Percentiles rank a stretch among this genome's conserved stretches.
Conservation (phyloP, 2,888 invertebrate genomes). For the Nemoura dubitans region DNA sequence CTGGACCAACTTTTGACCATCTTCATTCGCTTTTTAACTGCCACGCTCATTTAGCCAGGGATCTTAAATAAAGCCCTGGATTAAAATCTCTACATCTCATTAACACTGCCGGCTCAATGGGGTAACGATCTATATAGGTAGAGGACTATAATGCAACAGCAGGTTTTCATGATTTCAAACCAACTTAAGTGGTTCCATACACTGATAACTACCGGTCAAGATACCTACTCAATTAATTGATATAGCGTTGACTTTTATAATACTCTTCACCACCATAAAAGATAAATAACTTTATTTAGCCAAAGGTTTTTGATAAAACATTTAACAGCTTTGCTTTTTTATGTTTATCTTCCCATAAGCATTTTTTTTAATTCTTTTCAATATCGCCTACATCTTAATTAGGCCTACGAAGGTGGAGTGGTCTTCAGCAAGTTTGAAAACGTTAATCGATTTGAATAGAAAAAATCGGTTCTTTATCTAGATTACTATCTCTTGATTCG, state of each 20-base stretch:
- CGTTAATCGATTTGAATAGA: not conserved
- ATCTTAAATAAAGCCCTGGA: not conserved
- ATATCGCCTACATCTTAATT: conserved; percentile 10
- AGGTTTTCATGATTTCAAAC: conserved; percentile 24
- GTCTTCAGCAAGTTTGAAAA: not conserved
- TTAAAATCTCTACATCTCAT: conserved; percentile 30
- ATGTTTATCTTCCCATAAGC: not conserved
- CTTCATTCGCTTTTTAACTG: not conserved
- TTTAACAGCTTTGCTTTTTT: conserved; percentile 14
- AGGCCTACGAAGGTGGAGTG: not conserved
- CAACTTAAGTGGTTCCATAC: not conserved
- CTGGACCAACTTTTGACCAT: conserved; percentile 2
- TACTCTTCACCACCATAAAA: not conserved
- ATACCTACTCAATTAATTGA: conserved; percentile 21
- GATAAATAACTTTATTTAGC: conserved; percentile 8
- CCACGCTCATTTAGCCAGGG: not conserved
- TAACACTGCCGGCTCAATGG: conserved; percentile 29
- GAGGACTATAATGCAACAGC: not conserved
- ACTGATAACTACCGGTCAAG: conserved; percentile 24
- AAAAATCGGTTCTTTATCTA: not conserved
- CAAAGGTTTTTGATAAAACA: not conserved
- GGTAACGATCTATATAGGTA: not conserved
- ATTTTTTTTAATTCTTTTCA: not conserved
- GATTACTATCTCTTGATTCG: not conserved
- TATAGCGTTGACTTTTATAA: not conserved